Percentiles rank a stretch among this genome's conserved stretches.
Evolutionary conservation across 1,140 invertebrate genomes (phyloP).

Genomic region (Hylaeus volcanicus): DNA sequence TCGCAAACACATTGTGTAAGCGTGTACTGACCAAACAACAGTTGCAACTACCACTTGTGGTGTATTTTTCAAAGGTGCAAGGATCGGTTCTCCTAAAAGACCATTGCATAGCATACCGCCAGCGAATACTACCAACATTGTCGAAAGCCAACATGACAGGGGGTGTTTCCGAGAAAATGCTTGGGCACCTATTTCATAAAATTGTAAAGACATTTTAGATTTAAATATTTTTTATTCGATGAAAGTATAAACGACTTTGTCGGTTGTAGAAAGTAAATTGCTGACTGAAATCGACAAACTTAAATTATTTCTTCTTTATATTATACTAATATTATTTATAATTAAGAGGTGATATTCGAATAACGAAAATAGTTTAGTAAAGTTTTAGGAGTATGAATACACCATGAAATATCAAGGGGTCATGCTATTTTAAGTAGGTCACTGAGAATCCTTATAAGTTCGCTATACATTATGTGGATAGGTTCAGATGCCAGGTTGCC

Average conservation of each 20-base stretch:
- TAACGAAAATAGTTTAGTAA: neutral
- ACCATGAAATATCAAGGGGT: conserved; percentile 25
- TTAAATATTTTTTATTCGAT: neutral
- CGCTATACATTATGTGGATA: conserved; percentile 5
- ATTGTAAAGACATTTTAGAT: neutral
- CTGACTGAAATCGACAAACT: too few species aligned
- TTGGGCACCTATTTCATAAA: conserved; percentile 86
- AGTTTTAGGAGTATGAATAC: conserved; percentile 24
- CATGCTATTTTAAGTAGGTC: conserved; percentile 56
- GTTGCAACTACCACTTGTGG: conserved; percentile 95
- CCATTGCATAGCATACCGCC: conserved; percentile 97
- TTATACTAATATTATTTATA: too few species aligned
- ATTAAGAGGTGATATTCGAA: too few species aligned
- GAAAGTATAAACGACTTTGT: too few species aligned
- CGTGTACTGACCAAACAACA: conserved; percentile 89
- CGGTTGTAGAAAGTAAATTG: too few species aligned
- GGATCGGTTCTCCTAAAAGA: conserved; percentile 95
- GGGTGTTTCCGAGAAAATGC: conserved; percentile 98
- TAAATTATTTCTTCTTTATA: too few species aligned
- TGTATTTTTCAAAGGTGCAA: conserved; percentile 96
- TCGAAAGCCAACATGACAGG: conserved; percentile 97
- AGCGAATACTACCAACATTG: conserved; percentile 98
- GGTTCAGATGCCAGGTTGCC: neutral
- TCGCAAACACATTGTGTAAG: neutral
- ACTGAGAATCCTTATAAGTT: conserved; percentile 60